Evolutionary conservation across 2,113 vertebrate genomes (phyloP).

Genomic region (Notechis scutatus): DNA sequence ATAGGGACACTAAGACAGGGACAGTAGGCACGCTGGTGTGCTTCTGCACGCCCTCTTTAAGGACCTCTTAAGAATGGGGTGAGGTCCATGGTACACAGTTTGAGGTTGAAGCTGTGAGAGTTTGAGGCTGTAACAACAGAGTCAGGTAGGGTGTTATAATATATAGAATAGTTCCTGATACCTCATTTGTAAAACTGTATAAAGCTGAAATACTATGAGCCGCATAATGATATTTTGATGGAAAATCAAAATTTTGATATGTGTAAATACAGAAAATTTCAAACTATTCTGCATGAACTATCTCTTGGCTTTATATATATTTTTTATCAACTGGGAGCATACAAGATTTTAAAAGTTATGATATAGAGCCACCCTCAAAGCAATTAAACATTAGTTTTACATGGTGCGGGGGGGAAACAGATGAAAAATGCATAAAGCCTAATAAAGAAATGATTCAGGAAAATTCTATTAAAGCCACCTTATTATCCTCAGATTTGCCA

Average conservation of each 20-base stretch:
- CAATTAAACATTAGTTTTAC: conserved; percentile 27
- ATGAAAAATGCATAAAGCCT: background rate
- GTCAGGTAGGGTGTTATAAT: no score
- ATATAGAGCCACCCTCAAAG: background rate
- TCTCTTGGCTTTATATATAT: conserved; percentile 18
- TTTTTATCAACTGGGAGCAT: background rate
- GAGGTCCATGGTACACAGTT: no score
- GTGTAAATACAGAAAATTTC: background rate
- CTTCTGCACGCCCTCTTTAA: no score
- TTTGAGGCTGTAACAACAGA: no score
- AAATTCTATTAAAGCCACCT: background rate
- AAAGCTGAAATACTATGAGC: background rate
- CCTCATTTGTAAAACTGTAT: conserved; percentile 20
- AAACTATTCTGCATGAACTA: background rate
- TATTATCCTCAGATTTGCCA: background rate
- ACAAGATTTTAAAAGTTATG: background rate
- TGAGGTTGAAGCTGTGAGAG: no score
- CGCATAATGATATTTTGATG: conserved; percentile 29
- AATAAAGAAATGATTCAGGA: background rate
- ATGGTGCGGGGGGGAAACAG: background rate
- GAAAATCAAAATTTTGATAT: conserved; percentile 2
- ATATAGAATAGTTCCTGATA: background rate
- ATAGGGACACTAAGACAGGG: no score
- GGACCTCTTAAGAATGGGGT: no score
- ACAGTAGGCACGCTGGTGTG: no score